A percentile compares a stretch with the other conserved stretches of the same genome.
phyloP scores from a whole-genome alignment of 2,797 vertebrate species.

The Eleutherodactylus coqui region DNA sequence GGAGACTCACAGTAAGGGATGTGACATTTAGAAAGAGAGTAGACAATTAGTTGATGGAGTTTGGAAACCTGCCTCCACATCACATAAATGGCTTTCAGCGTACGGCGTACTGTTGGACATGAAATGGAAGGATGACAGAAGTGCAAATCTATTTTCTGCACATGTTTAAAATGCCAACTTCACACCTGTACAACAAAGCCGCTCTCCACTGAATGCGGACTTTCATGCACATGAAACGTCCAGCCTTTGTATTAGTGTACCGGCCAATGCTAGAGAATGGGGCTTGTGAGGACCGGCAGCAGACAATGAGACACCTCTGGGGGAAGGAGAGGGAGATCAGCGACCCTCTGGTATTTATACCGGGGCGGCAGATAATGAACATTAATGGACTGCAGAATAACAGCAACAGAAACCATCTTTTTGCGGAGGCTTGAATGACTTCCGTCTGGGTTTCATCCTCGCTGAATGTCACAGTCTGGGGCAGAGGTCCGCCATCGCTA shows the following conservation, averaged over 20 bases:
- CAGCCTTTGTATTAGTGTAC: neutral
- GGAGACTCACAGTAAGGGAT: too few relatives aligned
- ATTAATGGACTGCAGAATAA: constrained; percentile 23
- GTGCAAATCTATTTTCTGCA: neutral
- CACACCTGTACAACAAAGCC: neutral
- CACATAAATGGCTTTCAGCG: neutral
- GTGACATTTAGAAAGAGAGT: too few relatives aligned
- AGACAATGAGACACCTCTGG: neutral
- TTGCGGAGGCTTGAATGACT: constrained; percentile 6
- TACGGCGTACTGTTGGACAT: neutral
- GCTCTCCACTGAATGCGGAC: neutral
- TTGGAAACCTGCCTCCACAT: neutral
- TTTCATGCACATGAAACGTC: neutral
- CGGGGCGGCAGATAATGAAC: constrained; percentile 11
- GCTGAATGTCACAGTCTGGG: constrained; percentile 57
- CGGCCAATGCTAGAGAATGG: neutral
- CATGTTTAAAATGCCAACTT: neutral
- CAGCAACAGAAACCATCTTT: constrained; percentile 9
- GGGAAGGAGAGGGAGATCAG: neutral
- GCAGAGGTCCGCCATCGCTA: neutral
- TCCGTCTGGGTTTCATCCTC: constrained; percentile 15
- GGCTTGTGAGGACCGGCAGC: neutral
- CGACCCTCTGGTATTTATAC: constrained; percentile 28
- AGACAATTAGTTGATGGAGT: too few relatives aligned
- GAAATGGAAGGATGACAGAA: neutral